Base-by-base conservation (phyloP, 2,113 vertebrate genomes). In the Caretta caretta region DNA sequence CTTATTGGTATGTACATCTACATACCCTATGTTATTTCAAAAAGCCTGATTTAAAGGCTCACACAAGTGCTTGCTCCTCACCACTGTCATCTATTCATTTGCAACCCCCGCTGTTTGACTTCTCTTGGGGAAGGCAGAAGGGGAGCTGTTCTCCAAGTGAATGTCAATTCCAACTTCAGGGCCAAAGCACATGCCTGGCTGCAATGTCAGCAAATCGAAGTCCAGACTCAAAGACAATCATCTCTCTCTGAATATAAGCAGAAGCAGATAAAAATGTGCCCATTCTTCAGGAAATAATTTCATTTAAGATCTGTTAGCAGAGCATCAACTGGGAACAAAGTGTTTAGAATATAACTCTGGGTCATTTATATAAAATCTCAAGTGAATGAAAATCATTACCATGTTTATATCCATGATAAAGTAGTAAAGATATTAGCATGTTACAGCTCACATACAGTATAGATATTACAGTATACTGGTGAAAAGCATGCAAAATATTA, bases 391-490 rank as follows among this genome's bases (percentile, higher is more conserved):
- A 93, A 48, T 1, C 65, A 62, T 62, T 62, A 16, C 10, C 31
- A 48, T 16, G 7, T 46, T 53, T 8, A 1, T 14, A 62, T 6
- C 54, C 83, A 35, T 3, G 31, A 84, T 25, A 31, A 5, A 69
- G 57, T 86, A n/a, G 10, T 57, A 50, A 42, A 2, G 8, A 10
- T 0, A 38, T 25, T 8, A 27, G 10, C 85, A 19, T 48, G 49
- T 57, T 65, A 69, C 80, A 80, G 85, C 51, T 89, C 0, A 0
- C 11, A 51, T 25, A 57, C 51, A 38, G 12, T 8, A 50, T 35
- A 38, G 0, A 2, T 0, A 0, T 16, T 22, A 13, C 6, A 38
- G n/a, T 42, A 54, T 42, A 10, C 4, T 0, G 81, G 54, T 25
- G 19, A 88, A 16, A 51, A 54, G 46, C 46, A 72, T 19, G 10